Conservation (phyloP, 2,797 vertebrate species). For the Tapirus indicus region DNA sequence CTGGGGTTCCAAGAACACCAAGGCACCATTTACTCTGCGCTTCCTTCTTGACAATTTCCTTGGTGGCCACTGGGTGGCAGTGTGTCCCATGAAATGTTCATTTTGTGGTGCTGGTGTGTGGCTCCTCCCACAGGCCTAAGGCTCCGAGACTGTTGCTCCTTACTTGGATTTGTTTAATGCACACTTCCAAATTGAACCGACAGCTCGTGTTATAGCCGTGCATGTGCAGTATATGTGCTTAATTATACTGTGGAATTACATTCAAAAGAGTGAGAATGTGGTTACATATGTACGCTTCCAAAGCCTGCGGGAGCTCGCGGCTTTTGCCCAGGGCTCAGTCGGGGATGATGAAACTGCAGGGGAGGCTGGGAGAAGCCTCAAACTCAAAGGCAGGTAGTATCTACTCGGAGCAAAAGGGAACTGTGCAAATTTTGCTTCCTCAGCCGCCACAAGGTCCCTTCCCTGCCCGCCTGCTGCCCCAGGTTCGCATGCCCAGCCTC, state of each 20-base stretch:
- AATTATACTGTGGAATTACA: constrained; percentile 82
- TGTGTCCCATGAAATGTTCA: constrained; percentile 84
- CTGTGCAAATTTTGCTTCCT: background rate
- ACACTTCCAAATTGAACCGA: constrained; percentile 87
- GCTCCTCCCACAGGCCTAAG: constrained; percentile 70
- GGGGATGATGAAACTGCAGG: background rate
- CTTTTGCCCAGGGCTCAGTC: constrained; percentile 63
- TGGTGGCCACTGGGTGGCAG: constrained; percentile 87
- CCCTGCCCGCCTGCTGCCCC: background rate
- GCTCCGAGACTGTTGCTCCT: constrained; percentile 84
- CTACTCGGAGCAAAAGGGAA: background rate
- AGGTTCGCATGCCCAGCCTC: background rate
- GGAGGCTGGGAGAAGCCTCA: constrained; percentile 36
- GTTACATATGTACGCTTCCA: constrained; percentile 69
- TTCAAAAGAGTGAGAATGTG: constrained; percentile 78
- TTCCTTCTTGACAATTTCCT: background rate
- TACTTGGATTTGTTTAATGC: constrained; percentile 86
- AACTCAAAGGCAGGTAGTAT: background rate
- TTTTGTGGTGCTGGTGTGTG: background rate
- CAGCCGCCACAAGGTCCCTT: background rate
- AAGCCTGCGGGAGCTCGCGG: constrained; percentile 61
- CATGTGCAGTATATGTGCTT: constrained; percentile 74
- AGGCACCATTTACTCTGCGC: background rate
- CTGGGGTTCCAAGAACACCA: background rate
- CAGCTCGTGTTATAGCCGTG: constrained; percentile 84